phyloP scores from a whole-genome alignment of 2,888 invertebrate species.

The Hirtodrosophila histrioides region DNA sequence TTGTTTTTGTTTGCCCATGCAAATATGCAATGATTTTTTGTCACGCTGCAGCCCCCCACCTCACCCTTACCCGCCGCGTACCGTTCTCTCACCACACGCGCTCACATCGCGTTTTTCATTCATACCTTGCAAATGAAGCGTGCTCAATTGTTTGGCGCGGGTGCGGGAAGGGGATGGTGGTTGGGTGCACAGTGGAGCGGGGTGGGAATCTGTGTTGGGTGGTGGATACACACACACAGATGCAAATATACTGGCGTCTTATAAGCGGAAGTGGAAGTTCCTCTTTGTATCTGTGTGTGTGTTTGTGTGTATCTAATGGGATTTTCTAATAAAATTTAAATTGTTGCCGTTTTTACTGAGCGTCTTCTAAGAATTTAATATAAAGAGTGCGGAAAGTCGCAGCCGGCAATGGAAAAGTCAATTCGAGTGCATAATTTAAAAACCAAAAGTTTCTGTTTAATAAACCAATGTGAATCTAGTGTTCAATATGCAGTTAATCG shows the following conservation, averaged over 20 bases:
- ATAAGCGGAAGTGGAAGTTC: conserved; percentile 70
- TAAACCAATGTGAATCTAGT: conserved; percentile 8
- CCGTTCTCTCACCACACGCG: conserved; percentile 1
- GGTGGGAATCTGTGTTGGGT: conserved; percentile 45
- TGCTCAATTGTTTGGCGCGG: conserved; percentile 59
- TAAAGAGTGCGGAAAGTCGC: conserved; percentile 42
- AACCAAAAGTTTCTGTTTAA: conserved; percentile 15
- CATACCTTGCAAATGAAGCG: conserved; percentile 71
- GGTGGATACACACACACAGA: conserved; percentile 43
- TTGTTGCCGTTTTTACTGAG: conserved; percentile 58
- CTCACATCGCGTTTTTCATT: conserved; percentile 58
- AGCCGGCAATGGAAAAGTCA: conserved; percentile 9
- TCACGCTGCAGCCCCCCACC: conserved; percentile 21
- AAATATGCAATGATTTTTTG: conserved; percentile 76
- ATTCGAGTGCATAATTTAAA: conserved; percentile 25
- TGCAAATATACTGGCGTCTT: conserved; percentile 37
- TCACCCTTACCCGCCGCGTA: not conserved
- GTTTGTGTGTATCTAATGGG: conserved; percentile 75
- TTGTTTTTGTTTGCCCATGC: conserved; percentile 76
- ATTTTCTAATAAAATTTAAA: conserved; percentile 79
- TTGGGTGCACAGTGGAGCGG: conserved; percentile 16
- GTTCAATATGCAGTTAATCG: conserved; percentile 12
- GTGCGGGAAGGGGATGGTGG: conserved; percentile 13
- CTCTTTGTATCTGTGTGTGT: conserved; percentile 13
- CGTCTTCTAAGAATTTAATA: conserved; percentile 55